Evolutionary conservation across 2,113 vertebrate species (phyloP), one percentile per base, ranked within the genome.

Genomic region (Eupsittula cactorum): DNA sequence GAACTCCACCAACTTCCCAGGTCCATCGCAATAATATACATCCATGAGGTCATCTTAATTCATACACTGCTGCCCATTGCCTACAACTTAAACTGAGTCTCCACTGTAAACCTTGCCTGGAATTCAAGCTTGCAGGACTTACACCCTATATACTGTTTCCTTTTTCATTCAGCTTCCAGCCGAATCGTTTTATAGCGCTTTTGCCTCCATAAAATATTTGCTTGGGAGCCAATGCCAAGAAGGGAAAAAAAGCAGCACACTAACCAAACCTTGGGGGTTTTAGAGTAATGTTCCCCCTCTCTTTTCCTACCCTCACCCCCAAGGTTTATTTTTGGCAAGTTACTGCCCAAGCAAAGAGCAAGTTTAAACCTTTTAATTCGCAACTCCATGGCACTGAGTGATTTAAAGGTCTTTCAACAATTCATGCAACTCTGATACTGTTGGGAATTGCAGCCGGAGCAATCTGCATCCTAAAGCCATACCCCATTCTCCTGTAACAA

Each of bases 201-300:
- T 94, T 96, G 90, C 95, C 91, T 94, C 95, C 76, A 91, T 94
- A 93, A 96, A 96, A 86, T 93, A 97, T 91, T 94, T 96, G 75
- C 92, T 82, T 81, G 62, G 64, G 62, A 91, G 71, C 46, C 89
- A 86, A 82, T 28, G 47, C 86, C 92, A 92, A 83, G 41, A 80
- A 69, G 21, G 29, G 64, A 49, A 52, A 82, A 57, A 85, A 69
- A 65, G 18, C 23, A 86, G 57, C 0, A 2, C 33, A 23, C 35
- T 88, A 91, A 90, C 44, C 75, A 81, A 91, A 86, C 50, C 4
- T 63, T 44, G 44, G 28, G 46, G 14, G 16, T 93, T 94, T 88
- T 31, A 80, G 74, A 92, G 39, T 46, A 89, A 82, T 1, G 0
- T 5, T 93, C 37, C 21, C 70, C 41, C 7, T 59, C 50, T 85